Evolutionary conservation across 2,888 invertebrate genomes (phyloP).

Genomic region (Calliphora vomitoria): DNA sequence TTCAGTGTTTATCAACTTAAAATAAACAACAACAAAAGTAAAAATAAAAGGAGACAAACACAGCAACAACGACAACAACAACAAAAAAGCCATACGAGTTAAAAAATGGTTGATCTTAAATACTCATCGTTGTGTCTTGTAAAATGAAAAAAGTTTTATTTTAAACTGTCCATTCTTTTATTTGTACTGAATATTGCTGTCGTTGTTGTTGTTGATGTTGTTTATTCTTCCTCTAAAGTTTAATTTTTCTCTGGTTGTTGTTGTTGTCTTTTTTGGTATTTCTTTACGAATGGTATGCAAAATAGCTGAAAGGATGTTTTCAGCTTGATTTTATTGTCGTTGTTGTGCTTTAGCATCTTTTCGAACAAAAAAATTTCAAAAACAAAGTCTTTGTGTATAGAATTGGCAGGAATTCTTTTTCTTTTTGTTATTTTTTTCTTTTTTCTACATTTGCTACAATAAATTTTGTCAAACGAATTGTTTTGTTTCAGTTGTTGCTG

Average conservation of each 20-base stretch:
- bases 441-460: slow-evolving; percentile 74
- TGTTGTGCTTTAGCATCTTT: slow-evolving; percentile 23
- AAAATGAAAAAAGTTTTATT: slow-evolving; percentile 57
- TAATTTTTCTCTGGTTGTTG: slow-evolving; percentile 29
- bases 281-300: slow-evolving; percentile 74
- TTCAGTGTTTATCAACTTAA: not conserved
- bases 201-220: slow-evolving; percentile 41
- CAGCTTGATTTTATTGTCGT: slow-evolving; percentile 64
- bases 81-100: slow-evolving; percentile 35
- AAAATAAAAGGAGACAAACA: not conserved
- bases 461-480: slow-evolving; percentile 77
- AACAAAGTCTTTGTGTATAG: slow-evolving; percentile 47
- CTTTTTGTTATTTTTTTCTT: slow-evolving; percentile 33
- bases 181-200: slow-evolving; percentile 68
- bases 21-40: not conserved
- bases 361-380: not conserved
- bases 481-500: slow-evolving; percentile 61
- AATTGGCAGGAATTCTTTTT: slow-evolving; percentile 65
- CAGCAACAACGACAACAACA: not conserved
- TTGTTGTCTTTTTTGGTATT: slow-evolving; percentile 67
- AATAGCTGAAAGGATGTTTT: slow-evolving; percentile 73
- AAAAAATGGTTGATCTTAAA: slow-evolving; percentile 71
- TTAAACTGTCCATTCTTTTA: slow-evolving; percentile 74
- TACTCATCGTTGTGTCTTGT: slow-evolving; percentile 71
- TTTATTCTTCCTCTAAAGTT: slow-evolving; percentile 29